Percentiles rank a stretch among this genome's conserved stretches.
Evolutionary conservation across 2,888 invertebrate species (phyloP).

Genomic region (Leptinotarsa tumamoca): DNA sequence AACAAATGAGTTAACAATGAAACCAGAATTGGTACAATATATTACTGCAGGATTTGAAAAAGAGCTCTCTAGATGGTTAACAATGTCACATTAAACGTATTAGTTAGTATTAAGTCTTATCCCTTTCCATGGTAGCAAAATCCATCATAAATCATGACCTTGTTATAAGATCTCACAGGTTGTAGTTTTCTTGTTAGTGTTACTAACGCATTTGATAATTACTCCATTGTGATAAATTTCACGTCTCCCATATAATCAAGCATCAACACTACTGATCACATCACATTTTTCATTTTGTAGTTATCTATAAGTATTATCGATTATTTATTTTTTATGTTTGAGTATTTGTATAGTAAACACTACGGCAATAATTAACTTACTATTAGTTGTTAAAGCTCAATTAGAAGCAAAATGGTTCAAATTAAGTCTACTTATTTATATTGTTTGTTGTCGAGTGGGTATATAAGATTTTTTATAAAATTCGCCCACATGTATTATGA

Average conservation of each 20-base stretch:
- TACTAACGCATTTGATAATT: neutral
- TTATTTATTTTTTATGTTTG: neutral
- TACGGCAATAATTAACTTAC: neutral
- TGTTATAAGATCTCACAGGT: neutral
- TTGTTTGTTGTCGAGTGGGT: slow-evolving; percentile 8
- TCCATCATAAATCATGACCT: neutral
- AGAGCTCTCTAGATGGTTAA: too few relatives aligned
- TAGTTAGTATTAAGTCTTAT: too few relatives aligned
- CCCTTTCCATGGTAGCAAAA: too few relatives aligned
- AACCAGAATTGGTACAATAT: too few relatives aligned
- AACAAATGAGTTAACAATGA: too few relatives aligned
- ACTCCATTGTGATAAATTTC: slow-evolving; percentile 6
- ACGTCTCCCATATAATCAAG: neutral
- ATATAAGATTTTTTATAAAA: neutral
- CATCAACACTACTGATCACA: slow-evolving; percentile 6
- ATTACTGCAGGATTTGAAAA: too few relatives aligned
- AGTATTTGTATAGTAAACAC: slow-evolving; percentile 1
- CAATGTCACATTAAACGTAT: too few relatives aligned
- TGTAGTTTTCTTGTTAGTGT: neutral
- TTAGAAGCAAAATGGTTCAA: neutral
- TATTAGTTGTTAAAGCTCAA: slow-evolving; percentile 3
- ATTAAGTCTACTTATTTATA: neutral
- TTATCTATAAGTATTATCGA: neutral
- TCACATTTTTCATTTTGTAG: neutral
- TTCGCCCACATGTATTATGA: neutral